Evolutionary conservation across 1,140 invertebrate species (phyloP).

Genomic region (Bombus haemorrhoidalis): DNA sequence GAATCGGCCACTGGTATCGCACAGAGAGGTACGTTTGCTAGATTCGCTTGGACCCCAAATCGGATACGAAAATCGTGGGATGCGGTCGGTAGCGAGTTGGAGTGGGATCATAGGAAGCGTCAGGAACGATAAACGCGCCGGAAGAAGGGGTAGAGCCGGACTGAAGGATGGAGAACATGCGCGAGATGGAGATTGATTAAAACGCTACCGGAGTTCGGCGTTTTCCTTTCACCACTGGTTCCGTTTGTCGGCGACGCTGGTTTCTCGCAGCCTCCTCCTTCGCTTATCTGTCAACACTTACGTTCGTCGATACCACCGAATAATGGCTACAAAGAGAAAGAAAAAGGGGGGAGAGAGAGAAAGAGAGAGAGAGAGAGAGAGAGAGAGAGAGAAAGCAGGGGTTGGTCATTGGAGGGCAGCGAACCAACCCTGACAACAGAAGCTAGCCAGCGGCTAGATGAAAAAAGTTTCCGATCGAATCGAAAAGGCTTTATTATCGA

Average conservation of each 20-base stretch:
- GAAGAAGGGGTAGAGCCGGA: not conserved
- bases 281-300: conserved; percentile 71
- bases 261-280: conserved; percentile 39
- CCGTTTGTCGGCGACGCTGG: conserved; percentile 50
- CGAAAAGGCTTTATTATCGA: conserved; percentile 60
- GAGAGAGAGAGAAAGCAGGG: not conserved
- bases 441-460: conserved; percentile 54
- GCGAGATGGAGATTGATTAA: conserved; percentile 68
- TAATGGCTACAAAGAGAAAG: conserved; percentile 47
- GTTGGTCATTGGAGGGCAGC: not conserved
- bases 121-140: conserved; percentile 1
- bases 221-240: conserved; percentile 68
- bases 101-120: not conserved
- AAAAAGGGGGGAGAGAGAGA: not conserved
- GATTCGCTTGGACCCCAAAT: conserved; percentile 7
- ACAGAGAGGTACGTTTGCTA: not conserved
- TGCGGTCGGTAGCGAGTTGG: not conserved
- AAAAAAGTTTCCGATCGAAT: conserved; percentile 70
- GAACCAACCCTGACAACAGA: not conserved
- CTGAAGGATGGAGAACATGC: not conserved
- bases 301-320: conserved; percentile 59
- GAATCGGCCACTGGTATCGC: not conserved
- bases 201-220: conserved; percentile 62
- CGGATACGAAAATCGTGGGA: conserved; percentile 25
- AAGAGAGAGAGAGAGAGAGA: not conserved